Conservation (phyloP, 2,888 invertebrate species). For the Argyra leucocephala region DNA sequence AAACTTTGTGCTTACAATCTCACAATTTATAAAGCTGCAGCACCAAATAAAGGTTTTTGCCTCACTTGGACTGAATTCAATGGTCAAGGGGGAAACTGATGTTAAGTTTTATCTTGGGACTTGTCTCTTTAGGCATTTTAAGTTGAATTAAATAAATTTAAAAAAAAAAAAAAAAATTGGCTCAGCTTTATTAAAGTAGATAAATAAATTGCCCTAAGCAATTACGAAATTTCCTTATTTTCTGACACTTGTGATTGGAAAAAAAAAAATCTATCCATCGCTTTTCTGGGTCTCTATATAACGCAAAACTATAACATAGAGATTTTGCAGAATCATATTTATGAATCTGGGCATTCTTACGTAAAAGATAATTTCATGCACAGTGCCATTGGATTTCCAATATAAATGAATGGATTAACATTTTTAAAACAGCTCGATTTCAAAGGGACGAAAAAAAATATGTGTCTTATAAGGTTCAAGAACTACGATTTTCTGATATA, state of each 20-base stretch:
- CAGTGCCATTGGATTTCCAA: slow-evolving; percentile 9
- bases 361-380: slow-evolving; percentile 15
- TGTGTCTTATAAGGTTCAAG: slow-evolving; percentile 12
- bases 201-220: slow-evolving; percentile 17
- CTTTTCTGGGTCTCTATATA: slow-evolving; percentile 21
- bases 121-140: no score
- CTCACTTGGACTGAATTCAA: slow-evolving; percentile 25
- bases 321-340: slow-evolving; percentile 26
- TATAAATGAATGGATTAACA: slow-evolving; percentile 15
- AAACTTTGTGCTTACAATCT: slow-evolving; percentile 30
- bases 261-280: slow-evolving; percentile 25
- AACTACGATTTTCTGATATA: slow-evolving; percentile 11
- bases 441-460: slow-evolving; percentile 11
- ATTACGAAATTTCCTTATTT: slow-evolving; percentile 19
- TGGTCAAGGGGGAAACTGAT: slow-evolving; percentile 13
- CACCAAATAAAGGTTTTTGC: slow-evolving; percentile 24
- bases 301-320: slow-evolving; percentile 22
- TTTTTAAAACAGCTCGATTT: slow-evolving; percentile 10
- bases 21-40: slow-evolving; percentile 29
- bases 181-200: slow-evolving; percentile 26
- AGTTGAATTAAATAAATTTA: no score
- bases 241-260: slow-evolving; percentile 27
- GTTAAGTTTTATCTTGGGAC: no score
- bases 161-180: no score
- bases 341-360: slow-evolving; percentile 26